Percentiles rank a stretch among this genome's conserved stretches.
phyloP scores from a whole-genome alignment of 1,140 invertebrate species.

The Lethocerus indicus region DNA sequence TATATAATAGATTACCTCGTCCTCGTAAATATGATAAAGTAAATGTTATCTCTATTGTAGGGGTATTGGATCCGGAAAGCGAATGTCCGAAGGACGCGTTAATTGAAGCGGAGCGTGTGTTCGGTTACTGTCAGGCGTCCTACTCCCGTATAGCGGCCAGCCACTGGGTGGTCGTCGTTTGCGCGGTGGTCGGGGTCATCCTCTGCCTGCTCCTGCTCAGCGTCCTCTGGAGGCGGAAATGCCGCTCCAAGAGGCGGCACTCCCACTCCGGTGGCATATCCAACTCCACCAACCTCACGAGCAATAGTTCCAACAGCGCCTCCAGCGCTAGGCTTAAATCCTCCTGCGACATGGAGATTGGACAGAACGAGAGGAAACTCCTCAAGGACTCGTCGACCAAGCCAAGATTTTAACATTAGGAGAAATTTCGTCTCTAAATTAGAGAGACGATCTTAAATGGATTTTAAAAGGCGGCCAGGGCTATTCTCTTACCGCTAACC shows the following conservation, averaged over 20 bases:
- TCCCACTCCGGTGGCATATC: no score
- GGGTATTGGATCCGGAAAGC: neutral
- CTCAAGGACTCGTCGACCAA: neutral
- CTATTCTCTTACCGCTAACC: no score
- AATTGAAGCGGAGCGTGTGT: neutral
- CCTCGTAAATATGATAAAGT: neutral
- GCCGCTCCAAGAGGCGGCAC: no score
- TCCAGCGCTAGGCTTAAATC: no score
- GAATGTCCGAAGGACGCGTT: conserved; percentile 7
- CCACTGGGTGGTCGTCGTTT: neutral
- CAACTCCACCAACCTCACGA: no score
- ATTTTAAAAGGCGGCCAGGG: no score
- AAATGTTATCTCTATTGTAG: neutral
- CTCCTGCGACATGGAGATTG: no score
- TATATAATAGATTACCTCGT: no score
- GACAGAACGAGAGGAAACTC: neutral
- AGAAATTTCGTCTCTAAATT: neutral
- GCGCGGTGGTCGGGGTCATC: neutral
- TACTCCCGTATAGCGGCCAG: neutral
- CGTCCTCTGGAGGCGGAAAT: conserved; percentile 5
- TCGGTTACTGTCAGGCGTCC: conserved; percentile 5
- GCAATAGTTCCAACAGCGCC: no score
- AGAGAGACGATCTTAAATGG: no score
- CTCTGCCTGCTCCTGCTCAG: conserved; percentile 3
- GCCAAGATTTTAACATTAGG: neutral